phyloP scores from a whole-genome alignment of 92 coral and sea anemone species.

The Epizoanthus scotinus region DNA sequence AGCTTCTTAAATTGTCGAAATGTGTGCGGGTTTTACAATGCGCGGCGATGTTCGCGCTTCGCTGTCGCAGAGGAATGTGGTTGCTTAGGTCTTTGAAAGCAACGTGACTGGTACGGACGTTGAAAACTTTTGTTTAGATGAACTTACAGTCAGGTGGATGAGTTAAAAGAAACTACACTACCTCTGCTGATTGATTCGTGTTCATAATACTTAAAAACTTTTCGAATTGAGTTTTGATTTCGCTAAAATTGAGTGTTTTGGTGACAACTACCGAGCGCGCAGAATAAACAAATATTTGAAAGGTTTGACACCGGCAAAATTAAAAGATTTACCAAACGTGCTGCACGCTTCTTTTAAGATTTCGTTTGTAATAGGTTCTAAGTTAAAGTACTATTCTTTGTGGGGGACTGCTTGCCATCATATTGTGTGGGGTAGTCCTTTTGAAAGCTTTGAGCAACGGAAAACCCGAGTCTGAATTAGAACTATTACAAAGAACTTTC shows the following conservation, averaged over 20 bases:
- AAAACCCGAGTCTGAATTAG: background rate
- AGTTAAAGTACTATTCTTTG: background rate
- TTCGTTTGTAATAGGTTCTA: background rate
- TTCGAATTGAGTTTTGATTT: constrained; percentile 54
- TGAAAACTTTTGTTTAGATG: constrained; percentile 26
- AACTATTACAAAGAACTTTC: constrained; percentile 48
- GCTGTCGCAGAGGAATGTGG: constrained; percentile 39
- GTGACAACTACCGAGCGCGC: constrained; percentile 60
- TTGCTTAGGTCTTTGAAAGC: constrained; percentile 39
- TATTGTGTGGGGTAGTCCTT: background rate
- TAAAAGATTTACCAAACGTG: constrained; percentile 11
- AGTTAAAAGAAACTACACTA: background rate
- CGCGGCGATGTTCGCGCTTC: background rate
- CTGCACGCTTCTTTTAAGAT: constrained; percentile 10
- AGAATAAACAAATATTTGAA: constrained; percentile 59
- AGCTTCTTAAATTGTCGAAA: constrained; percentile 24
- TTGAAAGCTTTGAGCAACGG: constrained; percentile 21
- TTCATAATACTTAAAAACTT: constrained; percentile 19
- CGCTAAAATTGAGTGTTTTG: constrained; percentile 70
- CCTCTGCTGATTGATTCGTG: constrained; percentile 11
- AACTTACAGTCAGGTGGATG: background rate
- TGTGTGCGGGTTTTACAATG: background rate
- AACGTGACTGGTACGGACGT: constrained; percentile 32
- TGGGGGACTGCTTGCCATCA: constrained; percentile 4
- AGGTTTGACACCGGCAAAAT: constrained; percentile 48